These are phyloP conservation scores for Tetragnatha versicolor DNA, from an alignment of 1,140 invertebrate genomes.

Conservation along the genomic window DNA sequence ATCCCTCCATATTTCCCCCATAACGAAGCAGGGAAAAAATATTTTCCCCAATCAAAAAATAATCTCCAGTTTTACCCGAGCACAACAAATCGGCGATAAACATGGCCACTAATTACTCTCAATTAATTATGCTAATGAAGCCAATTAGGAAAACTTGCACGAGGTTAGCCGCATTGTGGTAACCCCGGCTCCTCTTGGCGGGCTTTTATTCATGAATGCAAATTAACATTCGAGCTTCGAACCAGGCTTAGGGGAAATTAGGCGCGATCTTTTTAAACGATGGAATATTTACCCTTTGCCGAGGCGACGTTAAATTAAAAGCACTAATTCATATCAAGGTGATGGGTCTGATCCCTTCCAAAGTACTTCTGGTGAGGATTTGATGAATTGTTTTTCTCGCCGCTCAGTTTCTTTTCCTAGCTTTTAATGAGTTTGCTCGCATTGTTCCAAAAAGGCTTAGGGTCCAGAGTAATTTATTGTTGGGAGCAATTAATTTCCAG, in stretches of 20 bases:
- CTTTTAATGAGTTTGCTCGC: not conserved
- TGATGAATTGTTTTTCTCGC: slow-evolving; percentile 43
- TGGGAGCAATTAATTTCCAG: slow-evolving; percentile 11
- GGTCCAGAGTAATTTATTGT: slow-evolving; percentile 3
- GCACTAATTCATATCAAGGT: slow-evolving; percentile 47
- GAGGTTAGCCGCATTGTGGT: slow-evolving; percentile 48
- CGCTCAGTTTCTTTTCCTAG: not conserved
- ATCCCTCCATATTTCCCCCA: not conserved
- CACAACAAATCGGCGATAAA: slow-evolving; percentile 34
- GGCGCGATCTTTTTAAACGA: slow-evolving; percentile 29
- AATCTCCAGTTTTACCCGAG: slow-evolving; percentile 24
- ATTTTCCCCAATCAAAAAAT: slow-evolving; percentile 39
- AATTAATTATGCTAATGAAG: slow-evolving; percentile 55
- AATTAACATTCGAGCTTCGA: slow-evolving; percentile 20
- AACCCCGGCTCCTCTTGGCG: slow-evolving; percentile 32
- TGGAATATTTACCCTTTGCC: not conserved
- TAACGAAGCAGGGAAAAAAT: not conserved
- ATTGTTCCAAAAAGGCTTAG: not conserved
- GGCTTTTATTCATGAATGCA: slow-evolving; percentile 50
- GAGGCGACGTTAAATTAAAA: slow-evolving; percentile 34
- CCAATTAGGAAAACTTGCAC: slow-evolving; percentile 28
- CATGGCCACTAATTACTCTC: slow-evolving; percentile 36
- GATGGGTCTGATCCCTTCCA: slow-evolving; percentile 38
- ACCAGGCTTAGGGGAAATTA: slow-evolving; percentile 38
- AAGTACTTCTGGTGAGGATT: slow-evolving; percentile 29